Evolutionary conservation across 2,888 invertebrate species (phyloP).

Genomic region (Scotopteryx bipunctaria): DNA sequence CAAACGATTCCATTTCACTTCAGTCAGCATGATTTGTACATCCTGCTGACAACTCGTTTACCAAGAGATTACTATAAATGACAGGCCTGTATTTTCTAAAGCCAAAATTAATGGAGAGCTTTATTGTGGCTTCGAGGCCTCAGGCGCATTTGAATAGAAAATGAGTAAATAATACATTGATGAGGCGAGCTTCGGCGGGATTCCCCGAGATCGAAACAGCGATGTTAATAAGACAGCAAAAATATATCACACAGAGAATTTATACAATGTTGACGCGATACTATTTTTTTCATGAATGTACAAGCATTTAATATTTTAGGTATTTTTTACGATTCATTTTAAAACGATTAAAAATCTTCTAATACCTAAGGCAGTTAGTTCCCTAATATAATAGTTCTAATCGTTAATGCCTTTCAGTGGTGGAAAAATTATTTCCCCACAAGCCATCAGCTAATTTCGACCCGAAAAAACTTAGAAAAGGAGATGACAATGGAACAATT

Average conservation of each 20-base stretch:
- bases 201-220: background rate
- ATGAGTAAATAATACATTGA: conserved; percentile 21
- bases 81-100: conserved; percentile 34
- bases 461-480: too few relatives aligned
- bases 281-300: too few relatives aligned
- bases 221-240: background rate
- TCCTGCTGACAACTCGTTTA: conserved; percentile 19
- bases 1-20: background rate
- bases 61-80: conserved; percentile 23
- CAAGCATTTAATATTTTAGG: too few relatives aligned
- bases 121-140: conserved; percentile 26
- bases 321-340: too few relatives aligned
- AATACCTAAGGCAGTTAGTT: too few relatives aligned
- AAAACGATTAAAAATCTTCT: too few relatives aligned
- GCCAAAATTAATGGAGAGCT: conserved; percentile 43
- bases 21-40: conserved; percentile 14
- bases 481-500: conserved; percentile 14
- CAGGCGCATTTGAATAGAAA: conserved; percentile 32
- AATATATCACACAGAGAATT: too few relatives aligned
- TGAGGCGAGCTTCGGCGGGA: conserved; percentile 21
- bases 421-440: too few relatives aligned
- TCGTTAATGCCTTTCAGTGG: too few relatives aligned
- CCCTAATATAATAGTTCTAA: too few relatives aligned
- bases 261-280: too few relatives aligned
- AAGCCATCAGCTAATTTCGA: too few relatives aligned